Evolutionary conservation across 37 sponge, comb jelly and placozoan species (phyloP).

Genomic region (Beroe ovata): DNA sequence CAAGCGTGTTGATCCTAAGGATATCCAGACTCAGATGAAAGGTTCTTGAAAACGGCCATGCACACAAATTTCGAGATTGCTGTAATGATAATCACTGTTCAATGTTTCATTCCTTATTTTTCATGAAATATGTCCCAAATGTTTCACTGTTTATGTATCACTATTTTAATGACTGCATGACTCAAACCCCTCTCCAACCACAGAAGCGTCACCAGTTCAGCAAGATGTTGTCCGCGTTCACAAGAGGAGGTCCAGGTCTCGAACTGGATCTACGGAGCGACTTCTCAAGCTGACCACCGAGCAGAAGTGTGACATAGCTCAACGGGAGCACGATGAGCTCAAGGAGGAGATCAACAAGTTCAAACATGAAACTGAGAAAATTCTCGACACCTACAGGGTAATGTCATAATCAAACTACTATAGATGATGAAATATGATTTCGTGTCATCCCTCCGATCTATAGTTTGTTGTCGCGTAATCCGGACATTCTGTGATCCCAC

Average conservation of each 20-base stretch:
- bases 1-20: constrained; percentile 86
- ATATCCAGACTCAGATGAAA: constrained; percentile 70
- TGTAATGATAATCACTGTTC: too few relatives aligned
- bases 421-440: not conserved
- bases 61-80: too few relatives aligned
- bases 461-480: too few relatives aligned
- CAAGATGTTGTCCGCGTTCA: constrained; percentile 60
- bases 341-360: constrained; percentile 80
- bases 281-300: constrained; percentile 82
- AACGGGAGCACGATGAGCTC: constrained; percentile 89
- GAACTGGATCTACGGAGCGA: constrained; percentile 68
- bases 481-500: too few relatives aligned
- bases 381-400: constrained; percentile 79
- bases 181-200: not conserved
- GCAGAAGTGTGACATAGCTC: constrained; percentile 98
- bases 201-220: constrained; percentile 65
- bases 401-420: not conserved
- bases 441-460: not conserved
- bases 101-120: too few relatives aligned
- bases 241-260: constrained; percentile 52
- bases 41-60: too few relatives aligned
- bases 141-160: too few relatives aligned
- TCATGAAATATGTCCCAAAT: too few relatives aligned
- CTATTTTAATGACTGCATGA: too few relatives aligned
- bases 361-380: constrained; percentile 77